These are phyloP conservation scores for Takifugu bimaculatus DNA, from an alignment of 2,113 vertebrate genomes.

Conservation along the genomic window DNA sequence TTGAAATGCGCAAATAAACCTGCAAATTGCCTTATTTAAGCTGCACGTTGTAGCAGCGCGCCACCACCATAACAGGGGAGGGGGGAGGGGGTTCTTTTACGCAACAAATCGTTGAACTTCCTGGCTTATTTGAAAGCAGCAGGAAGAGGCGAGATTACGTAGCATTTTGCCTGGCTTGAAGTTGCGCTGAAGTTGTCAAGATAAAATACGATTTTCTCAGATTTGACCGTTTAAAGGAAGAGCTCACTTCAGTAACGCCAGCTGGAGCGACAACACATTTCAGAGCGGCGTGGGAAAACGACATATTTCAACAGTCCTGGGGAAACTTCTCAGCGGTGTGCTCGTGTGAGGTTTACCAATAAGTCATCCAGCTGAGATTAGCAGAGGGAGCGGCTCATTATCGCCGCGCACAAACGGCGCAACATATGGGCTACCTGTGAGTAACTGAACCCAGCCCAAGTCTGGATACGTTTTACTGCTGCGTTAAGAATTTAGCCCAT, in stretches of 20 bases:
- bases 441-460: conserved; percentile 30
- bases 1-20: no score
- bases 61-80: background rate
- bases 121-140: no score
- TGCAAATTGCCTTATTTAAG: conserved; percentile 39
- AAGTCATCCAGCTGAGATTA: conserved; percentile 53
- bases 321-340: conserved; percentile 21
- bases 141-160: no score
- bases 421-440: conserved; percentile 50
- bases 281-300: conserved; percentile 27
- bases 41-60: conserved; percentile 7
- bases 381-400: conserved; percentile 48
- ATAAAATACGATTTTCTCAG: conserved; percentile 1
- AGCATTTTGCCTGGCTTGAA: no score
- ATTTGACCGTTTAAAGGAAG: conserved; percentile 30
- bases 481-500: conserved; percentile 22
- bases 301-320: conserved; percentile 29
- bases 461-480: conserved; percentile 37
- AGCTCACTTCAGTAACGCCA: conserved; percentile 32
- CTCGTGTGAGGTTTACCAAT: conserved; percentile 43
- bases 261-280: conserved; percentile 33
- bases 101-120: conserved; percentile 6
- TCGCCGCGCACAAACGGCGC: conserved; percentile 42
- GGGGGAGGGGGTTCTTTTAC: background rate
- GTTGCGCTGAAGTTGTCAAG: conserved; percentile 9